phyloP scores from a whole-genome alignment of 2,113 vertebrate genomes.

The Craseonycteris thonglongyai region DNA sequence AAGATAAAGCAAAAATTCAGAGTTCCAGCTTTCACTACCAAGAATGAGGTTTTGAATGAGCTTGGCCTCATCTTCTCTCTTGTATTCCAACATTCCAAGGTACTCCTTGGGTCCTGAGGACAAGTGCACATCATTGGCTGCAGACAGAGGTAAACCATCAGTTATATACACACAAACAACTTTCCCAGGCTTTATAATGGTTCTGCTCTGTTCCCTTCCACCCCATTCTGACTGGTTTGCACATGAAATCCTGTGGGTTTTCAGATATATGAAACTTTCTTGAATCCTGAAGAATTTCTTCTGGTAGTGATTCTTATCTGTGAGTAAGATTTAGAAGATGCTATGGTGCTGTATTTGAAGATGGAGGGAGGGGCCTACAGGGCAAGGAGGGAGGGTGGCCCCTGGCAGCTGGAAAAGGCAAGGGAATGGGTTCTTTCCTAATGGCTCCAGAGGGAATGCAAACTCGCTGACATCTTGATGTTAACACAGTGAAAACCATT shows the following conservation, averaged over 20 bases:
- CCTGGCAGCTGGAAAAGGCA: neutral
- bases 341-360: neutral
- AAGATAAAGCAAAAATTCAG: neutral
- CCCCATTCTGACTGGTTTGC: neutral
- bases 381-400: neutral
- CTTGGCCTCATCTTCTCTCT: constrained; percentile 86
- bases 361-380: neutral
- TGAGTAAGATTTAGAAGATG: neutral
- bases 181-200: neutral
- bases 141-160: constrained; percentile 7
- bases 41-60: constrained; percentile 91
- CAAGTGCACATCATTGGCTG: constrained; percentile 79
- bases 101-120: constrained; percentile 83
- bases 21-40: constrained; percentile 77
- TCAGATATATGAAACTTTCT: neutral
- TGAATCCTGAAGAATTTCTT: neutral
- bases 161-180: neutral
- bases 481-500: neutral
- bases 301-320: neutral
- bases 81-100: constrained; percentile 95
- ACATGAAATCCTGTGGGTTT: neutral
- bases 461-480: neutral
- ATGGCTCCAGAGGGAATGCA: neutral
- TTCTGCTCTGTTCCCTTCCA: neutral
- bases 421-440: neutral